Base-by-base conservation (phyloP, 2,888 invertebrate genomes). In the Tetragonula carbonaria region DNA sequence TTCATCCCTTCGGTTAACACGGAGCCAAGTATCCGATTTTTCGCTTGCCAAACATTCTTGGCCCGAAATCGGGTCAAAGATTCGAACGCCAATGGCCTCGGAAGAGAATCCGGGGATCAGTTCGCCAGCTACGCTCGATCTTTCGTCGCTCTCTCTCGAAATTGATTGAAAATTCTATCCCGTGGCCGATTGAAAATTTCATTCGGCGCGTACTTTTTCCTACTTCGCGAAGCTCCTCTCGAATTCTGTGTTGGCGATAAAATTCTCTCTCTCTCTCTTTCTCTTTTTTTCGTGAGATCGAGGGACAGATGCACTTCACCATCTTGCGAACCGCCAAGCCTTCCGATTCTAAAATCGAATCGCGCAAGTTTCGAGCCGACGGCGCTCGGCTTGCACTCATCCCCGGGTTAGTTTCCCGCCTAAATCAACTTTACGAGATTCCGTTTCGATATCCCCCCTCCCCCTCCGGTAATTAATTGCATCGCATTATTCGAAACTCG, bases 291-390 rank as follows among this genome's bases (percentile, higher is more conserved):
- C 45, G 18, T 71, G 65, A 45, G 45, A 5, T 57, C 23, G 50
- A 55, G 45, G 76, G 73, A 82, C 82, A 62, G 82, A 76, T 76
- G 73, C 80, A 70, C 85, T 80, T 74, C 33, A 33, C 65, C 57
- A 38, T 4, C 23, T 80, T 78, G 74, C 74, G 38, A 28, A 50
- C 55, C 62, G 76, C 65, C 66, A 62, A 71, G 23, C 74, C 55
- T 74, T 78, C 18, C 65, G 57, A 51, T 66, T 28, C 21, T 59
- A 71, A 63, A 86, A 82, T 85, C 74, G 74, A 82, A 66, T 86
- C 82, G 74, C 82, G 74, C 65, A 28, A 83, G 73, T 77, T 55
- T 66, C 51, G 76, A 73, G 53, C 66, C 71, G 74, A 65, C 75
- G 66, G 59, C 53, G 51, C 57, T 68, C 68, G 68, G 33, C 74